Percentiles rank a stretch among this genome's conserved stretches.
Evolutionary conservation across 2,888 invertebrate species (phyloP).

Genomic region (Drosophila macrothrix): DNA sequence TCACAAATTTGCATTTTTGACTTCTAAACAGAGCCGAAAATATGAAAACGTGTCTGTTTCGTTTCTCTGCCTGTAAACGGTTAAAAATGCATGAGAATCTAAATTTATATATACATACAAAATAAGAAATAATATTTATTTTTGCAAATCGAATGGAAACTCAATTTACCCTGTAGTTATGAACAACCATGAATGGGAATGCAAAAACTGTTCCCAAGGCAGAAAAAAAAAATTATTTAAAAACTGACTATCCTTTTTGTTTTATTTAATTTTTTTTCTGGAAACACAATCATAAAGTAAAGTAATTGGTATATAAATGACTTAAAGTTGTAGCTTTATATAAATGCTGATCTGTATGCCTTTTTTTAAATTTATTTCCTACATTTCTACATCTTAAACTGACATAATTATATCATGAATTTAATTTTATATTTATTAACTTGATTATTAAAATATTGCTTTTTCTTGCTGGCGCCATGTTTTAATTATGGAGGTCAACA

Average conservation of each 20-base stretch:
- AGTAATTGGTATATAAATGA: neutral
- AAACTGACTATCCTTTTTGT: neutral
- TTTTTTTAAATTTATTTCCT: neutral
- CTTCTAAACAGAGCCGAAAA: constrained; percentile 22
- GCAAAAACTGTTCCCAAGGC: neutral
- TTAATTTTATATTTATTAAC: neutral
- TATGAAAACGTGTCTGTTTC: constrained; percentile 9
- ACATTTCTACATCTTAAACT: neutral
- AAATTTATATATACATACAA: neutral
- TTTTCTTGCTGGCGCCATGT: neutral
- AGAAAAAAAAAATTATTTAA: neutral
- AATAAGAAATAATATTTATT: neutral
- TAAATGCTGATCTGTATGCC: neutral
- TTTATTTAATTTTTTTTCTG: neutral
- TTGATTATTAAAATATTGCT: neutral
- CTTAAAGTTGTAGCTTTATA: neutral
- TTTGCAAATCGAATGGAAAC: constrained; percentile 27
- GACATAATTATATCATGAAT: neutral
- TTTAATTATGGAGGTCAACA: neutral
- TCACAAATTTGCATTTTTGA: constrained; percentile 40
- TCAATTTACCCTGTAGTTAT: neutral
- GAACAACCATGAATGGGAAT: neutral
- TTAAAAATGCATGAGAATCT: constrained; percentile 9
- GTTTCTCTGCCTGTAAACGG: constrained; percentile 2
- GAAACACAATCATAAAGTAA: neutral